Base-by-base conservation (phyloP, 2,888 invertebrate genomes). In the Cordilura impudica region DNA sequence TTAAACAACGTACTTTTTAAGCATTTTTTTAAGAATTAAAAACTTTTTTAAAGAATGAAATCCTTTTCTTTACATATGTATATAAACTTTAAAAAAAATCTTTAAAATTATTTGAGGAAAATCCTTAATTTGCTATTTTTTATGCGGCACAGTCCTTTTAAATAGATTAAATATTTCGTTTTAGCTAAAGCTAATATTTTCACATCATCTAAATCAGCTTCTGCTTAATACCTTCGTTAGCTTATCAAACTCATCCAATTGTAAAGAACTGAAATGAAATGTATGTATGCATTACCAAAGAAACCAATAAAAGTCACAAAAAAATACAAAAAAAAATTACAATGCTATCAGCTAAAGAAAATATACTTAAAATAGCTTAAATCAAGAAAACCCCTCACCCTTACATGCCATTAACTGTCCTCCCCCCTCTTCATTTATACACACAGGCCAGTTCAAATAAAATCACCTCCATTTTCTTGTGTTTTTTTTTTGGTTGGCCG, bases 191-290 rank as follows among this genome's bases (percentile, higher is more conserved):
- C n/a, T 35, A 10, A 35, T 39, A 39, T 39, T 39, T 39, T 39
- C n/a, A 3, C 35, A 35, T 35, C 4, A 12, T 35, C 14, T 39
- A 39, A 39, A 12, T 26, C 14, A 12, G 8, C 43, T 35, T 31
- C 60, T 4, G n/a, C n/a, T n/a, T n/a, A 23, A 26, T 8, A 53
- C 19, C 35, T 53, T 61, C 19, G 1, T 2, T 39, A 53, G 65
- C 78, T 74, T 70, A 78, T 60, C 66, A 67, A 79, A 71, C 7
- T 79, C 78, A 79, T 74, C 54, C 75, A 79, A 79, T 79, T 72
- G 74, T 35, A 51, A 67, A 69, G 39, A 67, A 19, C 6, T 6
- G 10, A 19, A 29, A 47, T 26, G 45, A 58, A 19, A 39, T 49
- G 29, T 16, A 16, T 14, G 31, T 23, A n/a, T n/a, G n/a, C n/a